Conservation (phyloP, 2,888 invertebrate genomes). For the Thalpophila matura region DNA sequence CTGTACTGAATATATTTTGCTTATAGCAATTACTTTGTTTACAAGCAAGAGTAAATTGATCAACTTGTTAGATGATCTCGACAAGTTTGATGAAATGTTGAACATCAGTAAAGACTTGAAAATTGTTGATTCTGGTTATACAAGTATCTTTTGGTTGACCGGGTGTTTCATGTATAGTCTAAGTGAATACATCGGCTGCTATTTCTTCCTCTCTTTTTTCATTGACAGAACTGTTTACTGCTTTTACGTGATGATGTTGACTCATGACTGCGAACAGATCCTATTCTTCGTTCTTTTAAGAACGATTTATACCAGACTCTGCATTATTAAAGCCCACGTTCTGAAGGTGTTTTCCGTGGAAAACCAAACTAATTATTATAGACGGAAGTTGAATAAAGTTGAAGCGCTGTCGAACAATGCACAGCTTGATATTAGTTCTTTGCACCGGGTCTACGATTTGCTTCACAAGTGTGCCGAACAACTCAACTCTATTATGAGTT, state of each 20-base stretch:
- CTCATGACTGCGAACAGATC: constrained; percentile 76
- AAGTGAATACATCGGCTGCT: constrained; percentile 66
- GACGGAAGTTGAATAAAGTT: constrained; percentile 60
- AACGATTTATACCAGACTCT: constrained; percentile 71
- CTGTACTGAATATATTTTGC: constrained; percentile 67
- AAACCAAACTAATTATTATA: constrained; percentile 41
- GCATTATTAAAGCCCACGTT: constrained; percentile 76
- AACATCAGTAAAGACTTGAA: constrained; percentile 70
- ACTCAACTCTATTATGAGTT: constrained; percentile 78
- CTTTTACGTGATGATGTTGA: constrained; percentile 63
- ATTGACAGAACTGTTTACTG: constrained; percentile 43
- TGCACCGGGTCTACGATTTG: constrained; percentile 78
- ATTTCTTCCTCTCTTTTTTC: constrained; percentile 50
- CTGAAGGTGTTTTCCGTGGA: constrained; percentile 65
- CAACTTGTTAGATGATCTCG: constrained; percentile 70
- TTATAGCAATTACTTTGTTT: constrained; percentile 66
- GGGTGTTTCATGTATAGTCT: constrained; percentile 59
- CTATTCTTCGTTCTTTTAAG: constrained; percentile 72
- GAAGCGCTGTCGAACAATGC: constrained; percentile 73
- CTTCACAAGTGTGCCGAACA: constrained; percentile 78
- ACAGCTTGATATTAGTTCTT: constrained; percentile 71
- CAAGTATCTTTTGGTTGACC: constrained; percentile 58
- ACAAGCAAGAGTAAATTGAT: constrained; percentile 65
- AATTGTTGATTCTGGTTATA: constrained; percentile 57
- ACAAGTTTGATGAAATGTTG: constrained; percentile 72